Base-by-base conservation (phyloP, 2,113 vertebrate species). In the Thymallus thymallus region DNA sequence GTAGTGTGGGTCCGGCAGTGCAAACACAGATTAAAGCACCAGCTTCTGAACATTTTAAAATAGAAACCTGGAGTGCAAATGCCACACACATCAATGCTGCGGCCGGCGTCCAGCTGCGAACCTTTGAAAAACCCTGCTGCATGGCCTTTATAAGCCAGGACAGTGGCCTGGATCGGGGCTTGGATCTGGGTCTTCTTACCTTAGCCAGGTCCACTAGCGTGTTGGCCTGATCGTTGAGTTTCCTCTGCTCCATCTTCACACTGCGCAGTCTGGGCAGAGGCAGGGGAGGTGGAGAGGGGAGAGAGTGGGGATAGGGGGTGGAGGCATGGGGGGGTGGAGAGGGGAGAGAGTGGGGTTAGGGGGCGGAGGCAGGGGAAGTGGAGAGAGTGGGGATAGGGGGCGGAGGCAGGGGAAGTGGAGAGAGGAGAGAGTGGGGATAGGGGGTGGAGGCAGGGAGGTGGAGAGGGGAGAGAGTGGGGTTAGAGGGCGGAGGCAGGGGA, bases 241-340 rank as follows among this genome's bases (percentile, higher is more conserved):
- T 97, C 60, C 95, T 93, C 74, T 96, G 96, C 87, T 97, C 96
- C 89, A 96, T 96, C 90, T 96, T 96, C 86, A 96, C 95, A 55
- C 95, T 96, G 83, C 96, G 93, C 87, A 97, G 90, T 90, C 95
- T 97, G 92, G 81, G 91, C 86, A 87, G 66, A 82, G 79, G 90
- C 78, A n/a, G 14, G 18, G 79, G 88, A 77, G 2, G 20, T 18
- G 32, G n/a, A 29, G 24, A 63, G 68, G 48, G 35, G 7, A 35
- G 35, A 35, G 35, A 35, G 35, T 35, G 7, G 35, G 35, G 35
- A 35, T 9, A 35, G 35, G 7, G 7, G 35, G 91, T 86, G 87
- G 68, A 82, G 79, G 90, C 78, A 20, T n/a, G 12, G 6, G 6
- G 32, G 2, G 7, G 35, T 41, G 5, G 32, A 7, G 32, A 9